A percentile compares a stretch with the other conserved stretches of the same genome.
phyloP scores from a whole-genome alignment of 37 sponge, comb jelly and placozoan species.

The Axinella damicornis region DNA sequence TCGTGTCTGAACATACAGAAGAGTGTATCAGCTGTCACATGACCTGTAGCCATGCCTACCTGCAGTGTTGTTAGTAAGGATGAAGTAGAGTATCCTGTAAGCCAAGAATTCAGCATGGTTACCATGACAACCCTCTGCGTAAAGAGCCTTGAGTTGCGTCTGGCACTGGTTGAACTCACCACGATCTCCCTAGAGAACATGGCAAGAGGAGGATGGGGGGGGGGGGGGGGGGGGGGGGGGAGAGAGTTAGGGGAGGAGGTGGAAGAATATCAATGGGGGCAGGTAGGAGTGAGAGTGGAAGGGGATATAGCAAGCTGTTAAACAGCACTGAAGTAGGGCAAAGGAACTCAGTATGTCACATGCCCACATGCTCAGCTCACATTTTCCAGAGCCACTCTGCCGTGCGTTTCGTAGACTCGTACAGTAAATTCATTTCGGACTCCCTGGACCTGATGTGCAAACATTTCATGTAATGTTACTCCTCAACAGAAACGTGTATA shows the following conservation, averaged over 20 bases:
- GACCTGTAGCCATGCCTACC: slow-evolving; percentile 27
- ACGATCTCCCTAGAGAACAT: slow-evolving; percentile 73
- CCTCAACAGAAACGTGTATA: too few relatives aligned
- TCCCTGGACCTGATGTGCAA: slow-evolving; percentile 75
- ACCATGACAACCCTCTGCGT: slow-evolving; percentile 62
- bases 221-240: not conserved
- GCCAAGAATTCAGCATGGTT: slow-evolving; percentile 89
- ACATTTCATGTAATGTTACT: not conserved
- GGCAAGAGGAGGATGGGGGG: too few relatives aligned
- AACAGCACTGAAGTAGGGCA: too few relatives aligned
- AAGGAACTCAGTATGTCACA: not conserved
- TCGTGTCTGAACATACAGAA: not conserved
- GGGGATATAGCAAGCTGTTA: not conserved
- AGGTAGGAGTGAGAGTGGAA: too few relatives aligned
- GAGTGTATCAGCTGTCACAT: too few relatives aligned
- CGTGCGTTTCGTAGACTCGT: slow-evolving; percentile 97
- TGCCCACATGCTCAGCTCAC: slow-evolving; percentile 35
- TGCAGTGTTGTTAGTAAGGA: slow-evolving; percentile 84
- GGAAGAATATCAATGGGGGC: too few relatives aligned
- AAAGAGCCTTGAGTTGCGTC: slow-evolving; percentile 89
- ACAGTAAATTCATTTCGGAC: slow-evolving; percentile 94
- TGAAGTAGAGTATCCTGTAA: slow-evolving; percentile 92
- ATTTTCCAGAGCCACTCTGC: slow-evolving; percentile 92
- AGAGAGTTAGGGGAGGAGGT: too few relatives aligned
- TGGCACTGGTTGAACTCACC: slow-evolving; percentile 99